Evolutionary conservation across 30 jellyfish, hydroid and myxozoan species (phyloP).

Genomic region (Aurelia aurita): DNA sequence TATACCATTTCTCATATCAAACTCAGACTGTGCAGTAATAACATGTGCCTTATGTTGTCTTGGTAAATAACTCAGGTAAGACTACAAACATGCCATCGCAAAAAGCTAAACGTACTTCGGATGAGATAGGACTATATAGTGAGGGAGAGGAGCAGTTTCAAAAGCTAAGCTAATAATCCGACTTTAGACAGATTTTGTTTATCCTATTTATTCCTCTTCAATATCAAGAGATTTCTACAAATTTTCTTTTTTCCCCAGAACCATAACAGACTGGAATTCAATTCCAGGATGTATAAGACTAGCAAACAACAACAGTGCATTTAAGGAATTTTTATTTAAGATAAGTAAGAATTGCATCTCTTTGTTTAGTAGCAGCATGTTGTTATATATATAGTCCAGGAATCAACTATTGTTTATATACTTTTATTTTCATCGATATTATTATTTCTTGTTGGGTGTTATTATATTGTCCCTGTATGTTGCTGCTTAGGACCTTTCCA

Average conservation of each 20-base stretch:
- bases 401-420: background rate
- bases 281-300: constrained; percentile 52
- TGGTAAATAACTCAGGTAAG: too few relatives aligned
- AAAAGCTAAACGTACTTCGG: too few relatives aligned
- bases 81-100: too few relatives aligned
- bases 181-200: too few relatives aligned
- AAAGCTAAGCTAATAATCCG: too few relatives aligned
- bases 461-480: background rate
- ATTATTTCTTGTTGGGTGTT: constrained; percentile 7
- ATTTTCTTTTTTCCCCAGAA: constrained; percentile 51
- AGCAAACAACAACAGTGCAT: constrained; percentile 45
- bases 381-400: too few relatives aligned
- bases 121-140: too few relatives aligned
- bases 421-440: background rate
- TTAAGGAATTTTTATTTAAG: constrained; percentile 38
- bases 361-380: constrained; percentile 56
- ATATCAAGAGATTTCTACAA: constrained; percentile 51
- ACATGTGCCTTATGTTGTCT: too few relatives aligned
- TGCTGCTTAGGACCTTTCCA: constrained; percentile 34
- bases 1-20: too few relatives aligned
- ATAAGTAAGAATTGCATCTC: constrained; percentile 18
- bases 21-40: too few relatives aligned
- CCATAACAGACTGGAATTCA: constrained; percentile 58
- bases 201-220: constrained; percentile 27
- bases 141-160: too few relatives aligned